Conservation (phyloP, 2,797 vertebrate genomes). For the Melopsittacus undulatus region DNA sequence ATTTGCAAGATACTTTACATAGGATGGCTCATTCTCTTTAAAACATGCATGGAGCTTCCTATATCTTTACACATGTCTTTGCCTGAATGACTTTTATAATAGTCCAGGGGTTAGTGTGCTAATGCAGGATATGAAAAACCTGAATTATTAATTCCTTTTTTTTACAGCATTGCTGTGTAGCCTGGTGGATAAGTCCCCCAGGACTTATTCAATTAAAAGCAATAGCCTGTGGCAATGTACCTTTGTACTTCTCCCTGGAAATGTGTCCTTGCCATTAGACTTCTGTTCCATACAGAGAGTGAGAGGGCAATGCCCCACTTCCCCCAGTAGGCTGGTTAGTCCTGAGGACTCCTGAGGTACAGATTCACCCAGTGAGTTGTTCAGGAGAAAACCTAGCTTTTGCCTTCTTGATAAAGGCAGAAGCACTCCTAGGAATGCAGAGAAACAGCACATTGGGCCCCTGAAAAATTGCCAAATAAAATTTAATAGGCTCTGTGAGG, state of each 20-base stretch:
- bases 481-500: not conserved
- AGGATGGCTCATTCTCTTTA: not conserved
- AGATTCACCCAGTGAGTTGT: not conserved
- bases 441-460: not conserved
- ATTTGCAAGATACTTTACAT: not conserved
- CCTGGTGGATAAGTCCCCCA: not conserved
- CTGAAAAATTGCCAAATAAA: not conserved
- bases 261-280: not conserved
- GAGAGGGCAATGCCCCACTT: not conserved
- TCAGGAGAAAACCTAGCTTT: not conserved
- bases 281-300: not conserved
- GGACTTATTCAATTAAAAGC: not conserved
- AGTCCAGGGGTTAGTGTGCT: not conserved
- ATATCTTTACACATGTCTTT: not conserved
- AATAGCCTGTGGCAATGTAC: not conserved
- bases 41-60: not conserved
- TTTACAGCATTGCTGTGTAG: not conserved
- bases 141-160: conserved; percentile 9
- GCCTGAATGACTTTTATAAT: not conserved
- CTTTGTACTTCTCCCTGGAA: not conserved
- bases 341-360: not conserved
- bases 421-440: not conserved
- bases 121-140: not conserved
- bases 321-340: not conserved
- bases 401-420: not conserved